phyloP scores from a whole-genome alignment of 2,888 invertebrate species.

The Schrankia costaestrigalis region DNA sequence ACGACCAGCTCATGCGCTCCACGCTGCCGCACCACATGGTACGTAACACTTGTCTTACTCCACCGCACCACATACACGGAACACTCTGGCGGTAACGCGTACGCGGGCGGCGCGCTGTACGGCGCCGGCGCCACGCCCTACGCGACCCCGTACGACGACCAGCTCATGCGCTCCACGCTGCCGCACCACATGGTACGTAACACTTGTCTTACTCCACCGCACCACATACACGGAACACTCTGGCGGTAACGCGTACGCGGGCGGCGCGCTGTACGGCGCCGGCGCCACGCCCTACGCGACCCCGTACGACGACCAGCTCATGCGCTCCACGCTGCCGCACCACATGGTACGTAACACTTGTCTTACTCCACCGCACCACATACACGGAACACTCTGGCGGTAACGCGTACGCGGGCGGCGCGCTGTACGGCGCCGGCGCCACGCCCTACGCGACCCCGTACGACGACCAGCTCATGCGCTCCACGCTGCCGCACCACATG shows the following conservation, averaged over 20 bases:
- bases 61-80: neutral
- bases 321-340: slow-evolving; percentile 83
- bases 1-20: slow-evolving; percentile 88
- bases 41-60: neutral
- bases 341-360: slow-evolving; percentile 14
- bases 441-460: slow-evolving; percentile 84
- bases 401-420: slow-evolving; percentile 81
- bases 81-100: no score
- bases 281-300: slow-evolving; percentile 85
- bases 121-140: slow-evolving; percentile 84
- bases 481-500: slow-evolving; percentile 66
- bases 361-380: neutral
- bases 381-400: neutral
- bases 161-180: slow-evolving; percentile 87
- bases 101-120: slow-evolving; percentile 78
- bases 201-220: neutral
- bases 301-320: slow-evolving; percentile 85
- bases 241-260: no score
- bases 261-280: slow-evolving; percentile 80
- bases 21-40: slow-evolving; percentile 55
- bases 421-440: slow-evolving; percentile 81
- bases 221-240: neutral
- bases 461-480: slow-evolving; percentile 88
- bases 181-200: slow-evolving; percentile 20
- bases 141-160: slow-evolving; percentile 84